Evolutionary conservation across 2,888 invertebrate genomes (phyloP).

Genomic region (Theodoxus fluviatilis): DNA sequence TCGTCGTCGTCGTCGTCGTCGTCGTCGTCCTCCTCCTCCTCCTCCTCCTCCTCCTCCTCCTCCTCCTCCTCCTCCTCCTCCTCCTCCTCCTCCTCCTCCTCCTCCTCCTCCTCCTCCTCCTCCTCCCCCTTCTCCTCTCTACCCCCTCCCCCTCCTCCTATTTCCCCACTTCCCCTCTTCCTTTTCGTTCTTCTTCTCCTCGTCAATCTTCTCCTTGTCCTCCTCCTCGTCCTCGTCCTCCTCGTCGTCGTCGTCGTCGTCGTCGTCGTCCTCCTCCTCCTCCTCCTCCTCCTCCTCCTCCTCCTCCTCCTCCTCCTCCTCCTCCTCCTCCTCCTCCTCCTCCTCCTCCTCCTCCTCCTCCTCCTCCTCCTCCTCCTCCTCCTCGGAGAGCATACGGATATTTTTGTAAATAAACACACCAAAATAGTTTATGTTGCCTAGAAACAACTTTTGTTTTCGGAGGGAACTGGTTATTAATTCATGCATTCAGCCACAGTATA

Average conservation of each 20-base stretch:
- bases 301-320: not conserved
- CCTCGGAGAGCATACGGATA: not conserved
- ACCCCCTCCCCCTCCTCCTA: not conserved
- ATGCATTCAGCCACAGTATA: too few species aligned
- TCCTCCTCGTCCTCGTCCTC: not conserved
- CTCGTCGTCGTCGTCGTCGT: not conserved
- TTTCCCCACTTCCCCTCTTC: not conserved
- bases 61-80: not conserved
- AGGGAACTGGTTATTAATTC: too few species aligned
- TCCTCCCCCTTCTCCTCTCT: not conserved
- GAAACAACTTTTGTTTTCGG: too few species aligned
- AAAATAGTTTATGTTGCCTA: too few species aligned
- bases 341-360: not conserved
- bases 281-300: not conserved
- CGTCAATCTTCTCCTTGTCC: not conserved
- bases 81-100: not conserved
- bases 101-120: not conserved
- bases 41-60: not conserved
- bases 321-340: not conserved
- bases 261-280: not conserved
- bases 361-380: not conserved
- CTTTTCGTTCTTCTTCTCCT: not conserved
- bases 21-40: not conserved
- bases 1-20: not conserved
- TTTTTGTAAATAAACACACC: too few species aligned